Conservation (phyloP, 2,113 vertebrate species). For the Lophotis ruficrista region DNA sequence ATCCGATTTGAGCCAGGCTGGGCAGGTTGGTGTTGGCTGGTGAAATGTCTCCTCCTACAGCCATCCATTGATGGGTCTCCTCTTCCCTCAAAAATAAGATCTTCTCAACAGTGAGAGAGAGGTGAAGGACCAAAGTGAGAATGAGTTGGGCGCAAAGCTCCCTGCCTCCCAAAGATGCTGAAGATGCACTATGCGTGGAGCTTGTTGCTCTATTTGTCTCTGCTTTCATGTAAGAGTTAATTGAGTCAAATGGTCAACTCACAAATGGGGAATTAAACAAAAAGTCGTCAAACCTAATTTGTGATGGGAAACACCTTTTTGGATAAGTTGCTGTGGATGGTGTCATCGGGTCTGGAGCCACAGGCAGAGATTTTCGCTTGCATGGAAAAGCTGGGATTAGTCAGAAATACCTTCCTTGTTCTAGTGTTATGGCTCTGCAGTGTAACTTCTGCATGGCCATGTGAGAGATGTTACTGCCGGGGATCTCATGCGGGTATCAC, state of each 20-base stretch:
- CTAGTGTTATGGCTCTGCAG: not conserved
- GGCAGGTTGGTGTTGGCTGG: not conserved
- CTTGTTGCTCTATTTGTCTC: not conserved
- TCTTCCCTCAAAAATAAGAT: not conserved
- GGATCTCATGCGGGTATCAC: accelerated
- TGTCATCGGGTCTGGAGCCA: not conserved
- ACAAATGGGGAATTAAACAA: not conserved
- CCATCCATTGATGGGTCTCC: accelerated
- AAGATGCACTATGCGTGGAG: not conserved
- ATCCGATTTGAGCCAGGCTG: not conserved
- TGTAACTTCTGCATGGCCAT: accelerated
- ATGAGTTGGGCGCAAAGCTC: not conserved
- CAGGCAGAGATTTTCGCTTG: not conserved
- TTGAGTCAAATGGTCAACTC: not conserved
- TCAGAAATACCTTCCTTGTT: not conserved
- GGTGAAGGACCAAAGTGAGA: not conserved
- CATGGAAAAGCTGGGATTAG: not conserved
- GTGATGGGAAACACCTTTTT: not conserved
- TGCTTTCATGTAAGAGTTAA: not conserved
- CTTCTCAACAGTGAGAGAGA: not conserved
- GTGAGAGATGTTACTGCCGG: not conserved
- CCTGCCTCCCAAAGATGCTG: not conserved
- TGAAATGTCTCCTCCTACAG: not conserved
- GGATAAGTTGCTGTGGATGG: not conserved
- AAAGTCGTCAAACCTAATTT: not conserved